phyloP scores from a whole-genome alignment of 2,113 vertebrate genomes.

The rabbit (Oryctolagus cuniculus) region mOryCun1.1 NC_091432.1:225140501-225141000 shows the following conservation, averaged over 20 bases:
- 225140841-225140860: conserved; percentile 24
- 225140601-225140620: not conserved
- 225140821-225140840: not conserved
- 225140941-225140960: not conserved
- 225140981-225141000: conserved; percentile 60
- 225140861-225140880: not conserved
- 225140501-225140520: not conserved
- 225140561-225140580: not conserved
- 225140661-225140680: conserved; percentile 78
- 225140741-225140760: conserved; percentile 71
- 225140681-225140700: conserved; percentile 77
- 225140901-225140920: not conserved
- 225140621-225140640: conserved; percentile 87
- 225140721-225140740: conserved; percentile 84
- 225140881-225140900: conserved; percentile 1
- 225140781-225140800: conserved; percentile 76
- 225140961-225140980: not conserved
- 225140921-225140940: not conserved
- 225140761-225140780: conserved; percentile 83
- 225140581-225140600: not conserved
- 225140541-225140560: rapidly evolving
- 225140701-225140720: conserved; percentile 85
- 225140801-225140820: not conserved
- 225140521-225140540: not conserved
- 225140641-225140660: conserved; percentile 82